Evolutionary conservation across 2,888 invertebrate species (phyloP).

Genomic region (Melinopterus prodromus): DNA sequence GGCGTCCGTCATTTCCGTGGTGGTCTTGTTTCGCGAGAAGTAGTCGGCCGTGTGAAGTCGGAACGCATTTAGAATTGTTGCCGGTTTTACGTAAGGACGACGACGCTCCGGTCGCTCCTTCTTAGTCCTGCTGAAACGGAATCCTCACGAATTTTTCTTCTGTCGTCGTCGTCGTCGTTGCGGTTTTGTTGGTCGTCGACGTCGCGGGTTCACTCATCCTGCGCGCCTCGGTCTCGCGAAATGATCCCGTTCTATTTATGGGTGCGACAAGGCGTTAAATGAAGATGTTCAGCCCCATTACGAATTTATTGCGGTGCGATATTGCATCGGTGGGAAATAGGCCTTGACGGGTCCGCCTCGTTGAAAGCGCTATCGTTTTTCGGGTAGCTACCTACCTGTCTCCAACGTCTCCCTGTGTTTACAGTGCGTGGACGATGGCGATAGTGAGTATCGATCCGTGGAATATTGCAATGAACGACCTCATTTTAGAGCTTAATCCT

Average conservation of each 20-base stretch:
- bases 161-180: slow-evolving; percentile 21
- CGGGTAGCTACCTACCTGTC: neutral
- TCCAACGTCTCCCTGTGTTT: neutral
- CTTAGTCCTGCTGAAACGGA: slow-evolving; percentile 23
- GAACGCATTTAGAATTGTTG: slow-evolving; percentile 25
- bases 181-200: slow-evolving; percentile 21
- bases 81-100: slow-evolving; percentile 22
- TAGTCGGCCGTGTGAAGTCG: slow-evolving; percentile 16
- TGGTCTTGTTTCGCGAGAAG: slow-evolving; percentile 14
- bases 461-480: neutral
- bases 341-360: neutral
- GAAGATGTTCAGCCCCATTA: slow-evolving; percentile 24
- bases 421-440: neutral
- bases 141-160: slow-evolving; percentile 10
- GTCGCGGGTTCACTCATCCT: neutral
- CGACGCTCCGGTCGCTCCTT: slow-evolving; percentile 10
- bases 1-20: slow-evolving; percentile 21
- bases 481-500: neutral
- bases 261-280: slow-evolving; percentile 21
- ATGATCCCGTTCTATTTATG: slow-evolving; percentile 13
- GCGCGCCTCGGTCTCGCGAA: neutral
- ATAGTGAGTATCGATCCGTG: neutral
- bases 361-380: neutral
- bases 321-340: neutral
- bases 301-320: slow-evolving; percentile 19